A percentile compares a stretch with the other conserved stretches of the same genome.
These are phyloP conservation scores for Camelus dromedarius DNA, from an alignment of 2,113 vertebrate genomes.

Conservation along the genomic window DNA sequence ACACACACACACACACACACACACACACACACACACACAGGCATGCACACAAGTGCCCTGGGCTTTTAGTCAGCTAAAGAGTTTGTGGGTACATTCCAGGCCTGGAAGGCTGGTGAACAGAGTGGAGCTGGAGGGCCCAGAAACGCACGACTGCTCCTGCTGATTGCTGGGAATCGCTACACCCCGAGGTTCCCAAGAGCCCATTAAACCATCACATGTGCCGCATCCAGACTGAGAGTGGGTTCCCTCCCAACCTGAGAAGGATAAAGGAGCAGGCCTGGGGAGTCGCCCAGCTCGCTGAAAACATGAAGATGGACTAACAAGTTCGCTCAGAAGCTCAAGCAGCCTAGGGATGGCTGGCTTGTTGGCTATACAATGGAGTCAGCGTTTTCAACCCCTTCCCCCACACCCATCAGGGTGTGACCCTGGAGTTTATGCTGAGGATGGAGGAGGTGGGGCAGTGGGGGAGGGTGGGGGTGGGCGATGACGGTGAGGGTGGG, in stretches of 20 bases:
- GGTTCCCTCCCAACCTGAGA: not conserved
- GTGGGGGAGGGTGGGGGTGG: too few species aligned
- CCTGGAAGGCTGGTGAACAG: not conserved
- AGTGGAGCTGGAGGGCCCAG: not conserved
- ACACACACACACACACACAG: not conserved
- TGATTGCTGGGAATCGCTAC: constrained; percentile 70
- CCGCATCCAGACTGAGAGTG: not conserved
- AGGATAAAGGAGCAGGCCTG: not conserved
- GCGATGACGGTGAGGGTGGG: not conserved
- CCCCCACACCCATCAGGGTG: accelerated
- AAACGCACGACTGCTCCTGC: constrained; percentile 53
- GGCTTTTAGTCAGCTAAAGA: constrained; percentile 2
- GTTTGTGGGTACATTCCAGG: constrained; percentile 50
- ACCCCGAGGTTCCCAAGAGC: constrained; percentile 65
- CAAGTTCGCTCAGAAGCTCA: not conserved
- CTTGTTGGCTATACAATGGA: not conserved
- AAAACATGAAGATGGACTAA: not conserved
- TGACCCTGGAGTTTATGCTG: not conserved
- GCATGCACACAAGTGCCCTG: constrained; percentile 4
- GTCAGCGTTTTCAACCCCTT: not conserved
- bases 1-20: not conserved
- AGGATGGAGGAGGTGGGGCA: not conserved
- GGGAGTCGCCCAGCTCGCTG: not conserved
- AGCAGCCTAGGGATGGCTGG: not conserved
- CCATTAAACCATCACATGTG: not conserved